Conservation (phyloP, 2,888 invertebrate genomes). For the Aspidiotus rigidus region DNA sequence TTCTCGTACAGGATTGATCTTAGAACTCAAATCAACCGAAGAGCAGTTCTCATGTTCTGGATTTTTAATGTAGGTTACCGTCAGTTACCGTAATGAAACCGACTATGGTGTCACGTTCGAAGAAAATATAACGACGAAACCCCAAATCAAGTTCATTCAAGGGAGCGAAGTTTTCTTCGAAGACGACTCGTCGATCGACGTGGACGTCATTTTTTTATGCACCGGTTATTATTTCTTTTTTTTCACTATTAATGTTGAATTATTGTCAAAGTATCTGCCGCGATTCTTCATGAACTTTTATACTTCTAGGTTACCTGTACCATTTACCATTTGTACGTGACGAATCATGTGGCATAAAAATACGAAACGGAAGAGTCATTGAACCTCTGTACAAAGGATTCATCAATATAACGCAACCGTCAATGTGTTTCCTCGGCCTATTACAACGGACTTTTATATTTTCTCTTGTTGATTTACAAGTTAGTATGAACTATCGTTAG, state of each 20-base stretch:
- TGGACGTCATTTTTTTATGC: neutral
- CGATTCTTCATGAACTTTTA: neutral
- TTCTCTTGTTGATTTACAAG: slow-evolving; percentile 77
- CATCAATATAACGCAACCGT: slow-evolving; percentile 68
- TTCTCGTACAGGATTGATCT: too few species aligned
- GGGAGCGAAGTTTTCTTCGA: neutral
- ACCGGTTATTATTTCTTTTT: neutral
- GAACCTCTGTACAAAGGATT: slow-evolving; percentile 77
- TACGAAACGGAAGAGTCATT: slow-evolving; percentile 59
- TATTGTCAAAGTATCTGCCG: neutral
- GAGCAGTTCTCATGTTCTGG: too few species aligned
- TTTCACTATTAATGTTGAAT: neutral
- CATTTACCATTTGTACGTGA: slow-evolving; percentile 63
- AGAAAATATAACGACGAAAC: neutral
- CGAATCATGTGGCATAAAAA: slow-evolving; percentile 56
- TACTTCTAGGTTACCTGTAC: slow-evolving; percentile 57
- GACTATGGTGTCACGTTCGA: neutral
- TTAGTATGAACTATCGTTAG: slow-evolving; percentile 41
- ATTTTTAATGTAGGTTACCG: neutral
- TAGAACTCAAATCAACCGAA: too few species aligned
- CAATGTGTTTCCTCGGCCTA: slow-evolving; percentile 73
- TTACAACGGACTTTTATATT: slow-evolving; percentile 75
- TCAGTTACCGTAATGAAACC: neutral
- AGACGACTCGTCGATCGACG: neutral
- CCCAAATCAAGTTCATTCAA: neutral